Evolutionary conservation across 2,888 invertebrate genomes (phyloP), one percentile per base, ranked within the genome.

Genomic region (Meiosimyza platycephala): DNA sequence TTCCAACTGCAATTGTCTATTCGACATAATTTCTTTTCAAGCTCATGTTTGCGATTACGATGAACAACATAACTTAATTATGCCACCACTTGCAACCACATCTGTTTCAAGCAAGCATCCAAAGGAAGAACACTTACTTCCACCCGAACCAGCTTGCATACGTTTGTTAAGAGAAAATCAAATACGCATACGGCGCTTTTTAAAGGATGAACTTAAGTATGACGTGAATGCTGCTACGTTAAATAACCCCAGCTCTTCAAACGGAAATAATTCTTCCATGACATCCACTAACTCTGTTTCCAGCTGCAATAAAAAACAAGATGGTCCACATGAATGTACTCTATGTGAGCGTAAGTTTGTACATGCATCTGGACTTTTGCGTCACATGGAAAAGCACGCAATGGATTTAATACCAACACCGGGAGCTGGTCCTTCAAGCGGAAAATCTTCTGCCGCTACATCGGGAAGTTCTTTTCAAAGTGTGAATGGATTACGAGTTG

Each of bases 321-420:
- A 85, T 66, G 85, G 84, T 0, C 83, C 84, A 3, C 83, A 86
- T 76, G 86, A 86, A 76, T 88, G 87, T 71, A 82, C 79, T 9
- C 79, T 87, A 52, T 88, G 87, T 57, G 85, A 86, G 48, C 82
- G 87, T 1, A 86, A 86, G 74, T 88, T 88, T 76, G 88, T 88
- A 0, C 87, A 87, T 75, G 83, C 84, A 15, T 85, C 88, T 0
- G 87, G 87, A 0, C 68, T 88, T 18, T 77, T 80, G 40, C 84
- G 87, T 7, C 87, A 88, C 76, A 86, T 86, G 85, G 87, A 87
- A 71, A 87, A 86, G 57, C 87, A 88, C 75, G 83, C 86, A 0
- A 71, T 86, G 52, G 87, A 87, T 69, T 74, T 84, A 6, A 84
- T 86, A 59, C 85, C 86, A 0, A 78, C 79, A 1, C 71, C 79